Percentiles rank a stretch among this genome's conserved stretches.
phyloP scores from a whole-genome alignment of 2,888 invertebrate species.

The Papilio elwesi region DNA sequence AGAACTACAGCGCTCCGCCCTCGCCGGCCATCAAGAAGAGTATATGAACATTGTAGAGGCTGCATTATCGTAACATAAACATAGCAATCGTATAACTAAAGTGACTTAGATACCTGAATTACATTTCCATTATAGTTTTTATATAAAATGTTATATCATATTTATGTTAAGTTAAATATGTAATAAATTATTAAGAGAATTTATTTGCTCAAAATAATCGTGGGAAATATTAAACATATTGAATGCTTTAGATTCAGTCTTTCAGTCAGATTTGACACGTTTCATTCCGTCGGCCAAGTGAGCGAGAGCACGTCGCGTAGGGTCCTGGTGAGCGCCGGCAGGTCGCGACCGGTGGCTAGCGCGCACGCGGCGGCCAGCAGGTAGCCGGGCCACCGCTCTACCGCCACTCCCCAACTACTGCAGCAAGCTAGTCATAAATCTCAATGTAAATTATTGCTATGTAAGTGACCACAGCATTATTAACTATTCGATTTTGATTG shows the following conservation, averaged over 20 bases:
- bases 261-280: conserved; percentile 32
- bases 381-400: conserved; percentile 25
- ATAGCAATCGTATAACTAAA: conserved; percentile 59
- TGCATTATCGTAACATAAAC: conserved; percentile 59
- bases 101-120: conserved; percentile 74
- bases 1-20: conserved; percentile 63
- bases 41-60: conserved; percentile 68
- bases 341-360: conserved; percentile 30
- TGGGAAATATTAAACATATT: conserved; percentile 64
- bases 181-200: conserved; percentile 73
- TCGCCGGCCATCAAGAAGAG: conserved; percentile 70
- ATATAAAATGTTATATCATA: conserved; percentile 79
- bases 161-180: conserved; percentile 78
- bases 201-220: conserved; percentile 80
- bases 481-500: too few relatives aligned
- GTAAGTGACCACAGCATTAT: background rate
- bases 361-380: conserved; percentile 30
- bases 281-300: conserved; percentile 7
- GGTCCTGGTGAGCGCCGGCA: conserved; percentile 33
- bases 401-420: conserved; percentile 8
- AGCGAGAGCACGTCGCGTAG: conserved; percentile 30
- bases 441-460: conserved; percentile 5
- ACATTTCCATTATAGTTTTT: conserved; percentile 83
- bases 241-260: conserved; percentile 43
- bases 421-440: conserved; percentile 30